Conservation (phyloP, 2,113 vertebrate genomes). For the Pygathrix nemaeus region DNA sequence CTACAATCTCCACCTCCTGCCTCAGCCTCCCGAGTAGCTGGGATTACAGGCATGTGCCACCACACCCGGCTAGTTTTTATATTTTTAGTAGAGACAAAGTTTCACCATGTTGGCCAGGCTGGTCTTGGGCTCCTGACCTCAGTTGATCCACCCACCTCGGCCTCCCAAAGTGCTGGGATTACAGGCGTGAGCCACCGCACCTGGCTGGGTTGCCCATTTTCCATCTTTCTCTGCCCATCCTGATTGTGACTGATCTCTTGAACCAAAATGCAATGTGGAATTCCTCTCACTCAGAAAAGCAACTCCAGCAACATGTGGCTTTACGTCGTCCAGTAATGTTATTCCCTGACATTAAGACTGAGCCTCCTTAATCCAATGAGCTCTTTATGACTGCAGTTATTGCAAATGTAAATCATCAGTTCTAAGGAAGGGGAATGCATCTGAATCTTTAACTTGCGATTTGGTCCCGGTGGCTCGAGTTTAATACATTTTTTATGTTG, state of each 20-base stretch:
- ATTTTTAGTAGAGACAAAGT: no score
- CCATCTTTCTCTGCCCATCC: neutral
- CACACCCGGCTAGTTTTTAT: no score
- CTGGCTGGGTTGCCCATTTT: rapidly evolving
- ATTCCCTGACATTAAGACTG: slow-evolving; percentile 54
- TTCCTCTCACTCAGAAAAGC: neutral
- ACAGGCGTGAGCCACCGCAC: no score
- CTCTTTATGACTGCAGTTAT: slow-evolving; percentile 55
- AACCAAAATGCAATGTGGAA: rapidly evolving
- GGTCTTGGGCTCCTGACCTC: no score
- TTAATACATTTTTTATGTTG: slow-evolving; percentile 65
- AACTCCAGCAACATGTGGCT: neutral
- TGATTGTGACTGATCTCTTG: slow-evolving; percentile 37
- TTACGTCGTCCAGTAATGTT: slow-evolving; percentile 31
- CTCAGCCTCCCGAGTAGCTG: no score
- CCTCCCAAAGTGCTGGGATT: no score
- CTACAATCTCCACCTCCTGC: no score
- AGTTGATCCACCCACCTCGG: no score
- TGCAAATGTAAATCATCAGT: slow-evolving; percentile 46
- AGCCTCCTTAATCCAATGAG: slow-evolving; percentile 58
- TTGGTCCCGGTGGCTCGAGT: slow-evolving; percentile 67
- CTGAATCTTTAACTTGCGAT: slow-evolving; percentile 27
- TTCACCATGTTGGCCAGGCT: no score
- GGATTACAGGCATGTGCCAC: no score
- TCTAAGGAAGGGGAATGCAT: neutral